Evolutionary conservation across 2,797 vertebrate genomes (phyloP), one percentile per base, ranked within the genome.

Genomic region (Schizothorax lantsangensis): DNA sequence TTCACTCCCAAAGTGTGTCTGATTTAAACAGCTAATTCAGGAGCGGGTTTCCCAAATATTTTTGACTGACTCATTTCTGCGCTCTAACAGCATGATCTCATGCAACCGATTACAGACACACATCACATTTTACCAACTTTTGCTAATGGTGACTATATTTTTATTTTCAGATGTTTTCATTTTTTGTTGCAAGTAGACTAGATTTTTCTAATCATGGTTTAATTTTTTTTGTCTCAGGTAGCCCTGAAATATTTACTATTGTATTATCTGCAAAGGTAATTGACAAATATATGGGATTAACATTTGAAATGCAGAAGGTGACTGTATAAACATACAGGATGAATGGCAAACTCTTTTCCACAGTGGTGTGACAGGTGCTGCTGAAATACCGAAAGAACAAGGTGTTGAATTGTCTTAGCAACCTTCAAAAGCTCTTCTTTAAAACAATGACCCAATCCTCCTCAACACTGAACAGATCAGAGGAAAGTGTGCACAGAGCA

Each of bases 401-500:
- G 43, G 68, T 73, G 68, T 23, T 57, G n/a, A 81, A 74, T 62
- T 66, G 78, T 74, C 69, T 68, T 54, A n/a, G 19, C 17, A 38
- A 54, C 79, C 72, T 47, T 40, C 68, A 26, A 73, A 83, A 86
- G 78, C 84, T 86, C 21, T 57, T n/a, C 38, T 66, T 77, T 45
- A 77, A 78, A 86, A 84, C 72, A 72, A 64, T 72, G 59, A 62
- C 30, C 23, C 68, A 33, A 49, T 81, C 43, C 71, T 79, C 54
- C 38, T 59, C 26, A 68, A 33, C 71, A 91, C 79, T 62, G 75
- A 82, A 84, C 89, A 89, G 49, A 91, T 77, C n/a, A 5, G 88
- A 90, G 91, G 89, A 93, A 93, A 94, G 93, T 94, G 92, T 93
- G 93, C 90, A 19, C 40, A 45, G 43, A 78, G 93, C 95, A 95